Percentiles rank a stretch among this genome's conserved stretches.
Conservation (phyloP, 2,797 vertebrate genomes). For the Sparidentex hasta region DNA sequence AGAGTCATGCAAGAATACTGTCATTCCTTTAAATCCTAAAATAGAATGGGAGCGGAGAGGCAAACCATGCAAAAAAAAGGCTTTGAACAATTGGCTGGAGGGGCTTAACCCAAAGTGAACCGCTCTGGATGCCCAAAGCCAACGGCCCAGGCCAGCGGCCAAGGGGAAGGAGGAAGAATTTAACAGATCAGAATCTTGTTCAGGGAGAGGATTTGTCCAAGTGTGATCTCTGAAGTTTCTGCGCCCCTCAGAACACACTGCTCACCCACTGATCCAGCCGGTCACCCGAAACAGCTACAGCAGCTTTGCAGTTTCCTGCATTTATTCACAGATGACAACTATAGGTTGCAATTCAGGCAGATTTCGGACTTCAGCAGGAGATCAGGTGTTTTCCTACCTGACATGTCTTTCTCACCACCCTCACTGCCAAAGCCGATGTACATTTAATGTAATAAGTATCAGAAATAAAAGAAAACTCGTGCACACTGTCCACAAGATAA, state of each 20-base stretch:
- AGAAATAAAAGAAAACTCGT: too few species aligned
- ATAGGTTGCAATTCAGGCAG: background rate
- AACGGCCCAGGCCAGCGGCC: conserved; percentile 34
- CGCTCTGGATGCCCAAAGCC: conserved; percentile 50
- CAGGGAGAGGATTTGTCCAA: conserved; percentile 47
- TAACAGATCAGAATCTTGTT: conserved; percentile 57
- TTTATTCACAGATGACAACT: background rate
- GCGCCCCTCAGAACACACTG: conserved; percentile 56
- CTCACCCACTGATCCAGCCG: background rate
- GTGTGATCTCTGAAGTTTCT: conserved; percentile 35
- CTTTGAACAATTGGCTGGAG: conserved; percentile 64
- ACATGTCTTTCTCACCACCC: background rate
- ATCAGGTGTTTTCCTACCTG: too few species aligned
- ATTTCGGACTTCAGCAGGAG: background rate
- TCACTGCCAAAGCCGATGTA: background rate
- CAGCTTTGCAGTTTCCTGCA: background rate
- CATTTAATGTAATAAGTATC: background rate
- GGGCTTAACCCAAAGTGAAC: conserved; percentile 70
- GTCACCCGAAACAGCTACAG: too few species aligned
- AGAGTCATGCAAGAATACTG: conserved; percentile 31
- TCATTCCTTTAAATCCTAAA: conserved; percentile 55
- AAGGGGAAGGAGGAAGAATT: conserved; percentile 12
- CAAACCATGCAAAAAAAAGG: conserved; percentile 49
- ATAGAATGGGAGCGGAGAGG: conserved; percentile 55
- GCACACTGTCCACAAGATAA: too few species aligned